Percentiles rank a stretch among this genome's conserved stretches.
phyloP scores from a whole-genome alignment of 1,140 invertebrate genomes.

The Microplitis mediator region DNA sequence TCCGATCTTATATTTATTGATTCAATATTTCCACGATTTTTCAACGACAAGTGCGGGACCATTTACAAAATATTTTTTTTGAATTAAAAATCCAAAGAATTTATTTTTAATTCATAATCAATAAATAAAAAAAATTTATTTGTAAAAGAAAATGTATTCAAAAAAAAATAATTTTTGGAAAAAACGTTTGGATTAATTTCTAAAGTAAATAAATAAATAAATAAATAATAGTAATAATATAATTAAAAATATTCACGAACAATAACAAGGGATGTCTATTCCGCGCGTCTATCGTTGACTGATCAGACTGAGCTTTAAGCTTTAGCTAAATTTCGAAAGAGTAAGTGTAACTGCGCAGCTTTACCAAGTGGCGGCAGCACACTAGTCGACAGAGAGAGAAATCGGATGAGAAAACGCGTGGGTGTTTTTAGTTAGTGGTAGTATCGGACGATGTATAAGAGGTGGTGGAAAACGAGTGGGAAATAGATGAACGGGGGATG shows the following conservation, averaged over 20 bases:
- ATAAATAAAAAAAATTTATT: neutral
- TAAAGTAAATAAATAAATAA: no score
- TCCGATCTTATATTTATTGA: neutral
- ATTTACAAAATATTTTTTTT: neutral
- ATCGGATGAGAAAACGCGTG: slow-evolving; percentile 38
- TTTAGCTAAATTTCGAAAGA: neutral
- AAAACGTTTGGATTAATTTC: no score
- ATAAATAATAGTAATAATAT: neutral
- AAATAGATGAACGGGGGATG: slow-evolving; percentile 27
- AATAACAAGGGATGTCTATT: neutral
- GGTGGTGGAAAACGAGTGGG: slow-evolving; percentile 5
- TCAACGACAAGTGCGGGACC: neutral
- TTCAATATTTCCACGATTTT: neutral
- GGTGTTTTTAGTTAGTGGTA: slow-evolving; percentile 28
- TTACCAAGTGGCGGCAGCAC: slow-evolving; percentile 16
- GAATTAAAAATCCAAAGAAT: no score
- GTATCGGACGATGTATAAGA: neutral
- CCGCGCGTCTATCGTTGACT: slow-evolving; percentile 9
- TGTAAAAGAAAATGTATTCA: no score
- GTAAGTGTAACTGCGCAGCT: slow-evolving; percentile 1
- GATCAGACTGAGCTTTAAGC: neutral
- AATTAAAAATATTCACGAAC: neutral
- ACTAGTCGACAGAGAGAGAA: slow-evolving; percentile 6
- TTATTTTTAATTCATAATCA: neutral
- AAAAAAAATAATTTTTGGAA: no score